phyloP scores from a whole-genome alignment of 2,888 invertebrate genomes.

The Nymphalis urticae region DNA sequence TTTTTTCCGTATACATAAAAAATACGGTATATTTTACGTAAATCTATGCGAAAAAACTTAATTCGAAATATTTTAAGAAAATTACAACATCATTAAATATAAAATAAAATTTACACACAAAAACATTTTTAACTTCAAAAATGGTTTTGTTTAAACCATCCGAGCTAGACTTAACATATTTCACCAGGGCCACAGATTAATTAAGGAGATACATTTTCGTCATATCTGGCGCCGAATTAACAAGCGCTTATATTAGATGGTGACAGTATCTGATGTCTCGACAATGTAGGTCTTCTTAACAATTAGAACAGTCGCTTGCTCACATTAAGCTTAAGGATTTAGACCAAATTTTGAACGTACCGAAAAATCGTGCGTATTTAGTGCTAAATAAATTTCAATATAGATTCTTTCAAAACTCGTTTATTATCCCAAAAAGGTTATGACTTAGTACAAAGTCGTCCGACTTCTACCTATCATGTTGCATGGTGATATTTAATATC shows the following conservation, averaged over 20 bases:
- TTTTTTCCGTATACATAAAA: too few relatives aligned
- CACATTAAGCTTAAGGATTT: background rate
- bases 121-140: background rate
- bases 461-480: background rate
- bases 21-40: too few relatives aligned
- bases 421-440: too few relatives aligned
- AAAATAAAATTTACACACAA: too few relatives aligned
- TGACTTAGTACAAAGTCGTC: too few relatives aligned
- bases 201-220: slow-evolving; percentile 15
- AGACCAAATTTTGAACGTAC: background rate
- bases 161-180: too few relatives aligned
- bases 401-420: too few relatives aligned
- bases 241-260: slow-evolving; percentile 43
- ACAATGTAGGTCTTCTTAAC: slow-evolving; percentile 33
- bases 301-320: slow-evolving; percentile 28
- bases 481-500: background rate
- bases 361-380: background rate
- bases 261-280: slow-evolving; percentile 36
- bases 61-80: too few relatives aligned
- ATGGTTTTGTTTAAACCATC: too few relatives aligned
- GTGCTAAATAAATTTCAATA: too few relatives aligned
- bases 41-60: too few relatives aligned
- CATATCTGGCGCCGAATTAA: slow-evolving; percentile 23
- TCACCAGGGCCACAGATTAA: slow-evolving; percentile 1
- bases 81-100: too few relatives aligned